These are phyloP conservation scores for Tapirus indicus DNA, from an alignment of 2,797 vertebrate genomes.

Conservation along the genomic window DNA sequence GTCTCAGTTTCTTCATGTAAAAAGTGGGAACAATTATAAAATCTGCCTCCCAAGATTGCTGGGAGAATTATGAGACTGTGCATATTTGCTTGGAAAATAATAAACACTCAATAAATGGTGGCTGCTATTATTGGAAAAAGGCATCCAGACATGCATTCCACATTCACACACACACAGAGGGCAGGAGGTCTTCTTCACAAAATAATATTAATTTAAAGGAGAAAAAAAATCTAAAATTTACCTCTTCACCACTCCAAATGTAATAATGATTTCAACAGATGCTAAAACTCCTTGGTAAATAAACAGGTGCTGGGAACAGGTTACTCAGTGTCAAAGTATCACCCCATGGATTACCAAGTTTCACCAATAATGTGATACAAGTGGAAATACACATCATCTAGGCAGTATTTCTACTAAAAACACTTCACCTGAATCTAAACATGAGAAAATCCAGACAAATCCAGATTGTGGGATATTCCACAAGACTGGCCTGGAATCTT, in stretches of 20 bases:
- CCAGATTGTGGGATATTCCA: background rate
- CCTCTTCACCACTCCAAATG: background rate
- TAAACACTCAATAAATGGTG: background rate
- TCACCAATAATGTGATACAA: background rate
- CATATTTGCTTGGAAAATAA: background rate
- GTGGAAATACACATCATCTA: background rate
- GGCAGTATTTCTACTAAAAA: conserved; percentile 6
- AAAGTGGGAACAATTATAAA: background rate
- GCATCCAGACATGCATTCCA: background rate
- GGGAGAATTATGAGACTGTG: background rate
- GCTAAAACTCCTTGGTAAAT: background rate
- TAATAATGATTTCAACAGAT: background rate
- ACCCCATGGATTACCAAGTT: background rate
- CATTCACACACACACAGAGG: background rate
- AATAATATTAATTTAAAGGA: conserved; percentile 32
- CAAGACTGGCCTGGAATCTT: background rate
- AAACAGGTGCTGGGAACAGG: background rate
- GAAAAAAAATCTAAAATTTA: background rate
- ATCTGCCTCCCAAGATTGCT: background rate
- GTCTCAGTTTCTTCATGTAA: background rate
- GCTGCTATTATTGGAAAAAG: background rate
- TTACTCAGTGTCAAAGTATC: background rate
- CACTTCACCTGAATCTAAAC: conserved; percentile 2
- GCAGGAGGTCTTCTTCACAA: background rate
- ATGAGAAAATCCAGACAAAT: conserved; percentile 5